phyloP scores from a whole-genome alignment of 2,888 invertebrate genomes.

The Dastarcus helophoroides region DNA sequence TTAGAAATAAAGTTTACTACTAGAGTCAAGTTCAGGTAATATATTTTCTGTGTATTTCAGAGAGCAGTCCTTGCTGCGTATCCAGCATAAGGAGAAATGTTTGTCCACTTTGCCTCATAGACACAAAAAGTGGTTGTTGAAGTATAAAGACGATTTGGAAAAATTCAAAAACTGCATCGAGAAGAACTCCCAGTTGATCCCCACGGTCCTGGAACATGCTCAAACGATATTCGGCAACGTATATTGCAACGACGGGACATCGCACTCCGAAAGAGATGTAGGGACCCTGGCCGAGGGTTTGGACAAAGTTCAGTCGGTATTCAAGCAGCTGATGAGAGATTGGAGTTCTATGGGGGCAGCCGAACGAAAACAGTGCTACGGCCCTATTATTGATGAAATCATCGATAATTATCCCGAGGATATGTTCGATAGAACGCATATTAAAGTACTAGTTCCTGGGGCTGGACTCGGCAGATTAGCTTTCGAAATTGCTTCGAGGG shows the following conservation, averaged over 20 bases:
- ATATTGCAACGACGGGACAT: conserved; percentile 24
- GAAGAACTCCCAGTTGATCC: conserved; percentile 54
- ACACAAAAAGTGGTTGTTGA: conserved; percentile 64
- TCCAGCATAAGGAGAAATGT: conserved; percentile 66
- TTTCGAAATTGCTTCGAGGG: conserved; percentile 82
- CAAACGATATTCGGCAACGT: conserved; percentile 76
- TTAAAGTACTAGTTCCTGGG: conserved; percentile 85
- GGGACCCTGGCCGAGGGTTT: conserved; percentile 40
- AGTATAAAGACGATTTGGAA: conserved; percentile 64
- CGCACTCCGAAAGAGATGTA: conserved; percentile 29
- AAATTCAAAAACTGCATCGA: conserved; percentile 69
- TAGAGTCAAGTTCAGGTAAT: conserved; percentile 3
- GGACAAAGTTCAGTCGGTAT: conserved; percentile 81
- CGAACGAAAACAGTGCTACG: conserved; percentile 80
- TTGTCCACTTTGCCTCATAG: conserved; percentile 57
- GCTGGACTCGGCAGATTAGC: conserved; percentile 92
- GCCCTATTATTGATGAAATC: conserved; percentile 79
- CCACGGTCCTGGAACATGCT: conserved; percentile 67
- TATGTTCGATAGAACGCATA: conserved; percentile 42
- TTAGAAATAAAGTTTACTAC: not conserved
- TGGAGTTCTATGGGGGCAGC: conserved; percentile 80
- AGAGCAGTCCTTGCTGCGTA: conserved; percentile 60
- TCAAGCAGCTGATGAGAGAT: conserved; percentile 94
- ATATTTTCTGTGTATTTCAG: conserved; percentile 42
- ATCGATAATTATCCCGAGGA: conserved; percentile 57